Conservation (phyloP, 2,113 vertebrate species). For the Dipodomys ordii region DNA sequence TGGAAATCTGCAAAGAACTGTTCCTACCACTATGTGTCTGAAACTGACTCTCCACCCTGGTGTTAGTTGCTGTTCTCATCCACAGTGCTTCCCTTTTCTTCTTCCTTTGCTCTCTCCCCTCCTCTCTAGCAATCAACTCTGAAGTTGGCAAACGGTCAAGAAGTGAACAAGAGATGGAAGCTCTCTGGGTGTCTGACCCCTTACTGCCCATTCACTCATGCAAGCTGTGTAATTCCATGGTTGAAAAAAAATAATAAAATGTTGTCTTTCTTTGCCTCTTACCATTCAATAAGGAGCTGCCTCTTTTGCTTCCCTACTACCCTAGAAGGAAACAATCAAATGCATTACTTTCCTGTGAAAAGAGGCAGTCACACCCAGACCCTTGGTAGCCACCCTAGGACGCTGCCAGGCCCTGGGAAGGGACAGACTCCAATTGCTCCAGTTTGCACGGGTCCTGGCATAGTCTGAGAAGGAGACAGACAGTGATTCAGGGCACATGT, state of each 20-base stretch:
- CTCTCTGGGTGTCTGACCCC: constrained; percentile 50
- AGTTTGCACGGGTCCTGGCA: constrained; percentile 55
- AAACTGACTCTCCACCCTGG: not conserved
- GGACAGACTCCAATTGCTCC: constrained; percentile 80
- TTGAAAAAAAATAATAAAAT: constrained; percentile 35
- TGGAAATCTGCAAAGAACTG: not conserved
- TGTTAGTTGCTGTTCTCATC: not conserved
- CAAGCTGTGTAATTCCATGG: constrained; percentile 14
- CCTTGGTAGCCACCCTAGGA: constrained; percentile 75
- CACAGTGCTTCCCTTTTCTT: not conserved
- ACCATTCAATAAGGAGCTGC: not conserved
- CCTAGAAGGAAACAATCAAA: constrained; percentile 26
- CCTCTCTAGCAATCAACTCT: not conserved
- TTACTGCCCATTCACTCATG: constrained; percentile 24
- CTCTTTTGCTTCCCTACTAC: constrained; percentile 31
- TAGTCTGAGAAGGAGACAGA: constrained; percentile 75
- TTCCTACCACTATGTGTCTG: not conserved
- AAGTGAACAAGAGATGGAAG: constrained; percentile 40
- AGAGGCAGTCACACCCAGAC: constrained; percentile 84
- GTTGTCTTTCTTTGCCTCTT: constrained; percentile 60
- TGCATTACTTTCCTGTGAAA: constrained; percentile 82
- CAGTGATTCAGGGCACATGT: constrained; percentile 61
- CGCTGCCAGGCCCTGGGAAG: constrained; percentile 79
- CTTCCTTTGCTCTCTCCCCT: not conserved
- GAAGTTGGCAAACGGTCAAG: constrained; percentile 66